Conservation (phyloP, 2,888 invertebrate species). For the Allygus modestus region DNA sequence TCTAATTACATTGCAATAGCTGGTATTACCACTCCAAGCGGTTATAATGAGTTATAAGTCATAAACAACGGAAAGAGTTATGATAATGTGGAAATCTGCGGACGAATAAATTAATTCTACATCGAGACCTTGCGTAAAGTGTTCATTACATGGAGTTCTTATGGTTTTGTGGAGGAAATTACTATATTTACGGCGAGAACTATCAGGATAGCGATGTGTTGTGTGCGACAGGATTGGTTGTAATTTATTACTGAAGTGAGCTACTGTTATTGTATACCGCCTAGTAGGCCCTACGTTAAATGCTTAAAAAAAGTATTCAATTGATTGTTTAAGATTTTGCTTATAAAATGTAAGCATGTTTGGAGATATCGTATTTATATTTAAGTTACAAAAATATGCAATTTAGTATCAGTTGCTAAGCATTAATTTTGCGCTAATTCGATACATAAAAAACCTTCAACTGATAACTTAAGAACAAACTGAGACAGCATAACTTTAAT, state of each 20-base stretch:
- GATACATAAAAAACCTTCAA: too few species aligned
- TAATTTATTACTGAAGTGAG: not conserved
- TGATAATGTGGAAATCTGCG: not conserved
- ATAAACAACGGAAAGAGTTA: not conserved
- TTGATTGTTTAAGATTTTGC: too few species aligned
- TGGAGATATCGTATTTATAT: too few species aligned
- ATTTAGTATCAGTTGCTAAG: too few species aligned
- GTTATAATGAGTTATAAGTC: not conserved
- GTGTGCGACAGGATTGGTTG: not conserved
- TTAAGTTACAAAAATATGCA: too few species aligned
- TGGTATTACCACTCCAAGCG: not conserved
- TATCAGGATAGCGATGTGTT: not conserved
- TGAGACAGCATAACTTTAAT: too few species aligned
- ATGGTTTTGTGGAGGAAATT: not conserved
- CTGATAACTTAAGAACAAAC: too few species aligned
- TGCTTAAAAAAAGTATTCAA: too few species aligned
- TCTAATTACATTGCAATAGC: constrained; percentile 2
- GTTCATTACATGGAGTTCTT: not conserved
- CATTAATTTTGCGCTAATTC: too few species aligned
- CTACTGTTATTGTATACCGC: too few species aligned
- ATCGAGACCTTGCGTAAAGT: not conserved
- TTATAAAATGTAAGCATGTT: too few species aligned
- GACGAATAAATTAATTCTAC: not conserved
- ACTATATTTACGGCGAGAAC: not conserved
- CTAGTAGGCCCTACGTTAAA: too few species aligned